These are phyloP conservation scores for Oreonectes daqikongensis DNA, from an alignment of 2,797 vertebrate species.

Conservation along the genomic window DNA sequence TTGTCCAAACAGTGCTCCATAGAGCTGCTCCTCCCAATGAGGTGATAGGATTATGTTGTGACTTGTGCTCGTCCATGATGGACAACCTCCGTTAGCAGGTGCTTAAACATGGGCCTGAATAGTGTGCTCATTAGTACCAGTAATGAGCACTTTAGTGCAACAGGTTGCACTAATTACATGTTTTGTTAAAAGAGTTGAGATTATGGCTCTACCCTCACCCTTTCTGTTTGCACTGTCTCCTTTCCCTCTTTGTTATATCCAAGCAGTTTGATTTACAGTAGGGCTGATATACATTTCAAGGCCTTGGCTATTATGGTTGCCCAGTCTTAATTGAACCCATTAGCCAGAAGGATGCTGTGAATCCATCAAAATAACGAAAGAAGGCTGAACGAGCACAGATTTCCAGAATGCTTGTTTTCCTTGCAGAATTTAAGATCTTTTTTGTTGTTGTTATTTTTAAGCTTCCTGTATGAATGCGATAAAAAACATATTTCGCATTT, in stretches of 20 bases:
- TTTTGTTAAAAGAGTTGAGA: constrained; percentile 68
- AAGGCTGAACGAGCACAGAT: neutral
- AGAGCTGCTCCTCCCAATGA: constrained; percentile 58
- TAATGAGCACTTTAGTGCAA: constrained; percentile 66
- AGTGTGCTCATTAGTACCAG: constrained; percentile 77
- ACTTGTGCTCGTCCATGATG: constrained; percentile 78
- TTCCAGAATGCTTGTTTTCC: neutral
- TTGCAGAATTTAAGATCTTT: too few species aligned
- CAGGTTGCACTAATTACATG: constrained; percentile 74
- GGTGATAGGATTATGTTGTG: constrained; percentile 77
- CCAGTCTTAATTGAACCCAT: constrained; percentile 56
- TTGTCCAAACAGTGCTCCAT: constrained; percentile 63
- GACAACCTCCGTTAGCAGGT: constrained; percentile 79
- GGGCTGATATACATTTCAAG: constrained; percentile 46
- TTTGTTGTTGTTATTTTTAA: too few species aligned
- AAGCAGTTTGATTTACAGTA: constrained; percentile 48
- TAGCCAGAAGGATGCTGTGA: constrained; percentile 39
- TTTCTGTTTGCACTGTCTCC: constrained; percentile 43
- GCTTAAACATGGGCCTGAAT: constrained; percentile 78
- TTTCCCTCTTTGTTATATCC: constrained; percentile 29
- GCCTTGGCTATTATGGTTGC: constrained; percentile 47
- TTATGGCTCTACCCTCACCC: constrained; percentile 57
- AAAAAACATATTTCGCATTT: too few species aligned
- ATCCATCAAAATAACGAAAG: constrained; percentile 46
- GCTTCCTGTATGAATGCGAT: too few species aligned